Percentiles rank a stretch among this genome's conserved stretches.
Conservation (phyloP, 2,888 invertebrate species). For the Lysandra bellargus region DNA sequence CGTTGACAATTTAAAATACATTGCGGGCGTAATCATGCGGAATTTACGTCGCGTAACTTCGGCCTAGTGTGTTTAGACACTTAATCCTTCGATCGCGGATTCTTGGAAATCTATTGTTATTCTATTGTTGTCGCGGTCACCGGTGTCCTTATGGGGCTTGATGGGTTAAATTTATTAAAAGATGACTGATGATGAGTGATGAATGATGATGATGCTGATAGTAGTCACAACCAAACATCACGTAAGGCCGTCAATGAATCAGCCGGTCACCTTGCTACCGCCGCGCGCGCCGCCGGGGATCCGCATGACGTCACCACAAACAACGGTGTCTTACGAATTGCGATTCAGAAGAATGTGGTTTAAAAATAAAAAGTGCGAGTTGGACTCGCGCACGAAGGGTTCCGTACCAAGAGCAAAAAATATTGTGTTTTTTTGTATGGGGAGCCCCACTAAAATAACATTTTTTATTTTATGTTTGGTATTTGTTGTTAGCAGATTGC, state of each 20-base stretch:
- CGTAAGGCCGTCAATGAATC: conserved; percentile 11
- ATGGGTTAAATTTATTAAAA: too few species aligned
- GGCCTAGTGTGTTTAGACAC: too few species aligned
- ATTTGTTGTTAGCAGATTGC: neutral
- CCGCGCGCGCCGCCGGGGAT: neutral
- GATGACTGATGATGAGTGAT: neutral
- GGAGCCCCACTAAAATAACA: neutral
- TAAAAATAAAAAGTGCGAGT: neutral
- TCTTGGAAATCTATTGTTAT: too few species aligned
- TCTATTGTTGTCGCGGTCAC: too few species aligned
- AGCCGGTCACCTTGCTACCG: neutral
- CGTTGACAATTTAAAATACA: too few species aligned
- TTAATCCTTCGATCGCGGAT: too few species aligned
- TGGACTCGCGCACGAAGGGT: neutral
- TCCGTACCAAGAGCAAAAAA: neutral
- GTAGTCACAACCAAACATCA: neutral
- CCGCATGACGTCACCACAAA: neutral
- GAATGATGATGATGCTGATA: neutral
- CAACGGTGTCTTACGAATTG: neutral
- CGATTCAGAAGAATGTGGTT: neutral
- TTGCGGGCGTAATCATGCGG: too few species aligned
- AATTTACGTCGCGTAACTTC: too few species aligned
- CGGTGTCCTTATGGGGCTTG: too few species aligned
- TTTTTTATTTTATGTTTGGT: neutral
- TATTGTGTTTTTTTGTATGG: neutral